Percentiles rank a stretch among this genome's conserved stretches.
Evolutionary conservation across 2,113 vertebrate genomes (phyloP).

Genomic region (Aythya baeri): DNA sequence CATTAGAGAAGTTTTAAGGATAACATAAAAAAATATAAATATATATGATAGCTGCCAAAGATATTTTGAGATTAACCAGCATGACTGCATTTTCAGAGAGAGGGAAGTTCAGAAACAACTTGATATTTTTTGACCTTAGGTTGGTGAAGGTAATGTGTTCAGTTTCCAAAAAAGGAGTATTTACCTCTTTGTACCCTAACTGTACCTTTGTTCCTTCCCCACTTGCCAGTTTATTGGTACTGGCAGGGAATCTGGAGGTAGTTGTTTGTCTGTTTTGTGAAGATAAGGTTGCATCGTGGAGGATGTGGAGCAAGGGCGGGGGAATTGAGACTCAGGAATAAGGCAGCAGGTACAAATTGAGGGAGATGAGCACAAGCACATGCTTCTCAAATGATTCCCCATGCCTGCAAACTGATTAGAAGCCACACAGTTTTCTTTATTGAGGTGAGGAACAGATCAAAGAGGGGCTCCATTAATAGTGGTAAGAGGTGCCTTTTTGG

Average conservation of each 20-base stretch:
- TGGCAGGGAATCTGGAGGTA: background rate
- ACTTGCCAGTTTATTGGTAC: background rate
- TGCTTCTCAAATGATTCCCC: background rate
- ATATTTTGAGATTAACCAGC: slow-evolving; percentile 14
- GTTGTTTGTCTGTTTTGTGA: background rate
- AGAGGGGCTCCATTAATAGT: background rate
- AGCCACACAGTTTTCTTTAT: background rate
- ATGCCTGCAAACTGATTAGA: background rate
- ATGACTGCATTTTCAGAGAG: slow-evolving; percentile 2
- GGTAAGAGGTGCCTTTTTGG: background rate
- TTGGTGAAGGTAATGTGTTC: background rate
- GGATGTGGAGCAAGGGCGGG: background rate
- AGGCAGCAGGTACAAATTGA: background rate
- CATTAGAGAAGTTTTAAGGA: slow-evolving; percentile 43
- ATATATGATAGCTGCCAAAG: background rate
- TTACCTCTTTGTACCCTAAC: background rate
- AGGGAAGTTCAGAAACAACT: background rate
- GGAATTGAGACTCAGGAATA: background rate
- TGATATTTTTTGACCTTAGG: background rate
- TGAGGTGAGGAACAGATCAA: background rate
- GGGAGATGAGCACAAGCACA: background rate
- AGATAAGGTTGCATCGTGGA: background rate
- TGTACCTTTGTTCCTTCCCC: background rate
- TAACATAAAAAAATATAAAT: background rate
- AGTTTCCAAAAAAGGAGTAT: background rate